Evolutionary conservation across 2,797 vertebrate species (phyloP).

Genomic region (Graptemys geographica): DNA sequence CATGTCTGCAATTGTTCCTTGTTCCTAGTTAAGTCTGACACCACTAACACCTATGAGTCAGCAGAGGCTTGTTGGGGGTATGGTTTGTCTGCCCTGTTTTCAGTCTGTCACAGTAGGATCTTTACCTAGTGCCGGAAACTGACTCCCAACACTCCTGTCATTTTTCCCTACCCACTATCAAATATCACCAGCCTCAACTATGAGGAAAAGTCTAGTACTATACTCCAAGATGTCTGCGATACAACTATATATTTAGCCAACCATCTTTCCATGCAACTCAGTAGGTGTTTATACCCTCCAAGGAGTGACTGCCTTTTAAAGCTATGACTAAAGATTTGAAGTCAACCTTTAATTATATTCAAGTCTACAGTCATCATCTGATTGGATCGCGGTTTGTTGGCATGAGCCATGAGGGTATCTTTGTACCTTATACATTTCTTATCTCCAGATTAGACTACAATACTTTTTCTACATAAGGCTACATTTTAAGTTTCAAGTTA

Average conservation of each 20-base stretch:
- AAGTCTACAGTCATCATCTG: too few species aligned
- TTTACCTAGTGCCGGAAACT: constrained; percentile 56
- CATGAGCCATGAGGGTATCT: too few species aligned
- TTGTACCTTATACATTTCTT: too few species aligned
- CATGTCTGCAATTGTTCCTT: constrained; percentile 68
- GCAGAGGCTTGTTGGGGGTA: constrained; percentile 39
- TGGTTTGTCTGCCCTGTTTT: constrained; percentile 61
- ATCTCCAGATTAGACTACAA: too few species aligned
- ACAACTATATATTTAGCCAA: neutral
- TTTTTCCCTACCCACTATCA: constrained; percentile 70
- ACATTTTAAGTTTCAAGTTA: too few species aligned
- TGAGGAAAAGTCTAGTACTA: constrained; percentile 40
- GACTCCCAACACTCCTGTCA: constrained; percentile 48
- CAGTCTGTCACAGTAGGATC: constrained; percentile 53
- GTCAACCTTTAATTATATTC: too few species aligned
- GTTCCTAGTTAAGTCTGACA: constrained; percentile 66
- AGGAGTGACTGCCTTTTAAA: too few species aligned
- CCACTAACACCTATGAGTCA: constrained; percentile 75
- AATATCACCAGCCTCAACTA: constrained; percentile 41
- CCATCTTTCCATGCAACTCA: too few species aligned
- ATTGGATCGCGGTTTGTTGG: too few species aligned
- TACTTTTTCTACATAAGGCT: too few species aligned
- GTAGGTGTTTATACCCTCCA: too few species aligned
- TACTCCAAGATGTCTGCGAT: neutral
- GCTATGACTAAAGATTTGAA: too few species aligned